Base-by-base conservation (phyloP, 2,113 vertebrate species). In the Neopipo cinnamomea region DNA sequence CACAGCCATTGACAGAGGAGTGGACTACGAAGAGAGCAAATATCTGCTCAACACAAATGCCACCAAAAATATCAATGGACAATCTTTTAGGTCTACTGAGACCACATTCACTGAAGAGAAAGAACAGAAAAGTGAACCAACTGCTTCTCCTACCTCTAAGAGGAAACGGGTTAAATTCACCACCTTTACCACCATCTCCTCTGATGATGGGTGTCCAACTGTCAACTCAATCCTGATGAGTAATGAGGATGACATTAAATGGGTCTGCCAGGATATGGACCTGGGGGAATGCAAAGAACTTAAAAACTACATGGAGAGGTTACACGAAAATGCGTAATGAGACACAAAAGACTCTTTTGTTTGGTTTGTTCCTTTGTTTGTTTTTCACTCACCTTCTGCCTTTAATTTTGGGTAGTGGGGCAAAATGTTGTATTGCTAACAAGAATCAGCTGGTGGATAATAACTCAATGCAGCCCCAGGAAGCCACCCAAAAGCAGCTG, bases 121-220 rank as follows among this genome's bases (percentile, higher is more conserved):
- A 12, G 99, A 98, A 27, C 98, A 97, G 35, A 97, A 97, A 49
- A 92, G 94, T 0, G 99, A 99, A 72, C 98, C 98, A 14, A 93
- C 98, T 21, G 18, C 98, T 39, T 99, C 99, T 14, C 99, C 99
- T 58, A 99, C 99, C 97, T 99, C 99, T 50, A 99, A 99, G 96
- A 98, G 99, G 95, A 99, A 99, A 98, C 98, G 99, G 94, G 99
- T 99, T 42, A 99, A 99, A 59, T 99, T 99, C 91, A 99, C 98
- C 89, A 99, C 99, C 15, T 99, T 99, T 85, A 98, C 98, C n/a
- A 98, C 98, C 82, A 88, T 97, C 65, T 91, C 98, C 23, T 86
- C 98, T 3, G 99, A 99, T 1, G 98, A 98, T 9, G 98, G 98
- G 22, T 97, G 97, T 66, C 97, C 97, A 1, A 67, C 98, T 3